Evolutionary conservation across 2,113 vertebrate genomes (phyloP).

Genomic region (Conger conger): DNA sequence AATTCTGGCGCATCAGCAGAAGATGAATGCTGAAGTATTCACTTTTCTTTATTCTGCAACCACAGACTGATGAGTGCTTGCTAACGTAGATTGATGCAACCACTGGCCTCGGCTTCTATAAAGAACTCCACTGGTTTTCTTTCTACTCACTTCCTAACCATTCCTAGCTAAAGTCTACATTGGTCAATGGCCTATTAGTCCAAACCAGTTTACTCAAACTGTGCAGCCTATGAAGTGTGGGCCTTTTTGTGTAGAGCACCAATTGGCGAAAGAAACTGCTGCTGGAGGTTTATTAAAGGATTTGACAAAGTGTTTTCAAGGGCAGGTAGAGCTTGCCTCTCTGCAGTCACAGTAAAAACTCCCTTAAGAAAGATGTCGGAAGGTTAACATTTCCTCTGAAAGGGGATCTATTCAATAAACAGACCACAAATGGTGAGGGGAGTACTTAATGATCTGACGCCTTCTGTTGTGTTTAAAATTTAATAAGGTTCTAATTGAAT

Average conservation of each 20-base stretch:
- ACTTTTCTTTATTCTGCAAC: constrained; percentile 3
- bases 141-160: neutral
- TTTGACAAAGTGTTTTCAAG: constrained; percentile 1
- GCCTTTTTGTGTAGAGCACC: neutral
- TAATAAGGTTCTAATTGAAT: constrained; percentile 15
- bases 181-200: constrained; percentile 8
- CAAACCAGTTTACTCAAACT: neutral
- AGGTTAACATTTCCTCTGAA: constrained; percentile 17
- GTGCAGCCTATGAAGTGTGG: neutral
- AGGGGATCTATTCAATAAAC: constrained; percentile 2
- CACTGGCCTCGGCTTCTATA: no score
- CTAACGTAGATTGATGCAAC: neutral
- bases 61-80: constrained; percentile 5
- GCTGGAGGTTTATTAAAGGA: constrained; percentile 4
- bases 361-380: neutral
- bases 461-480: constrained; percentile 24
- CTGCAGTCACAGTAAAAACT: neutral
- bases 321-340: neutral
- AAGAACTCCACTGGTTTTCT: neutral
- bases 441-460: constrained; percentile 12
- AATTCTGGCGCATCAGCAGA: constrained; percentile 6
- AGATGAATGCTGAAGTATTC: constrained; percentile 8
- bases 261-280: neutral
- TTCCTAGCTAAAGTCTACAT: neutral
- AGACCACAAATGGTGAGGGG: constrained; percentile 13